Conservation (phyloP, 2,888 invertebrate species). For the Dermolepida albohirtum region DNA sequence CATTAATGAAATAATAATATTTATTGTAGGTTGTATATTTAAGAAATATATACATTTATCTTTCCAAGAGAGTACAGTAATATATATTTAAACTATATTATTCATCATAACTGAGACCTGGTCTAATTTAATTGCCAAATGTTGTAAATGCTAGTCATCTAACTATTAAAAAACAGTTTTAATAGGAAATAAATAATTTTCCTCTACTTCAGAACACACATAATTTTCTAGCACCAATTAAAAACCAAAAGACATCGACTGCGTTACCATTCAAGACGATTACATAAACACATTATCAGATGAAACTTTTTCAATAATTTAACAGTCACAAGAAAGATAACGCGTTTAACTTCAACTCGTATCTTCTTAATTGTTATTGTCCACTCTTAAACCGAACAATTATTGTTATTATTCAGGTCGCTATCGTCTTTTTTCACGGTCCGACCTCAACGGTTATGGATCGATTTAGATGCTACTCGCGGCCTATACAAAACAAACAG, state of each 20-base stretch:
- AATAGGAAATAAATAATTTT: too few relatives aligned
- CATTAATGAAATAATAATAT: too few relatives aligned
- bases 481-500: conserved; percentile 13
- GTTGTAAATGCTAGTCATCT: too few relatives aligned
- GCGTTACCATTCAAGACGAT: conserved; percentile 3
- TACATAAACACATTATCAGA: conserved; percentile 31
- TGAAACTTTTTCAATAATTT: conserved; percentile 17
- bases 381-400: conserved; percentile 45
- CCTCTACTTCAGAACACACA: neutral
- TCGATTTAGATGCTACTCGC: conserved; percentile 23
- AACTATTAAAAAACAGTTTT: too few relatives aligned
- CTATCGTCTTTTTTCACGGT: conserved; percentile 43
- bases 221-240: conserved; percentile 6
- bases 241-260: conserved; percentile 8
- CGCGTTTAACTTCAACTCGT: conserved; percentile 9
- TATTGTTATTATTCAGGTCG: conserved; percentile 49
- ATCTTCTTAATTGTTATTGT: conserved; percentile 47
- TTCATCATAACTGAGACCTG: too few relatives aligned
- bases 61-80: too few relatives aligned
- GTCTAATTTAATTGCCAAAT: too few relatives aligned
- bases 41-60: too few relatives aligned
- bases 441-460: conserved; percentile 10
- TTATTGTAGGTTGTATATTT: too few relatives aligned
- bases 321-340: neutral
- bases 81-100: too few relatives aligned